These are phyloP conservation scores for Microhierax caerulescens DNA, from an alignment of 2,797 vertebrate genomes.

Conservation along the genomic window DNA sequence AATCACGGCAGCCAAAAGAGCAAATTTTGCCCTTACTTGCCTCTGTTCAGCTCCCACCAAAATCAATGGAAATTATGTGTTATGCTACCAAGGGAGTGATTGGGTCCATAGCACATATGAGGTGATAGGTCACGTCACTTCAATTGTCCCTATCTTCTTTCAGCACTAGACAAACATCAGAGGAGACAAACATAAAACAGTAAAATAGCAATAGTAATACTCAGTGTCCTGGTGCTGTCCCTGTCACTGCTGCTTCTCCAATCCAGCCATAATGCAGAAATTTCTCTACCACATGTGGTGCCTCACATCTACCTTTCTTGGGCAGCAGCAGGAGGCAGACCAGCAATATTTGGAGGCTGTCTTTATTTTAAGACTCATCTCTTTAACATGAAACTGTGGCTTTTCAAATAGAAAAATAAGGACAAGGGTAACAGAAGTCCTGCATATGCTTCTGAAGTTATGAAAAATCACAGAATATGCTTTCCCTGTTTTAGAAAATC, in stretches of 20 bases:
- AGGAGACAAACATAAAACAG: conserved; percentile 34
- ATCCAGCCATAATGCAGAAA: not conserved
- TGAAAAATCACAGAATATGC: not conserved
- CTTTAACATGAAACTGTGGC: not conserved
- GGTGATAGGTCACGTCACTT: conserved; percentile 40
- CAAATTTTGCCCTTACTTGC: conserved; percentile 27
- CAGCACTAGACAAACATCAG: conserved; percentile 42
- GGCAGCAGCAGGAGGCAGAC: conserved; percentile 32
- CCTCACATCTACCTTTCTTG: conserved; percentile 11
- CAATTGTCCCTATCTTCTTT: conserved; percentile 37
- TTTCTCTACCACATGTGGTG: conserved; percentile 40
- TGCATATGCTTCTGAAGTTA: not conserved
- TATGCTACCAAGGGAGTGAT: not conserved
- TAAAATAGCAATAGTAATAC: conserved; percentile 8
- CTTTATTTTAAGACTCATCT: not conserved
- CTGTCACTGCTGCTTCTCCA: not conserved
- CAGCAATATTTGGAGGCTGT: not conserved
- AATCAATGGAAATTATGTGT: conserved; percentile 45
- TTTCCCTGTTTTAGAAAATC: not conserved
- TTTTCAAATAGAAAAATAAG: not conserved
- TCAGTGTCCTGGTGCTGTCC: not conserved
- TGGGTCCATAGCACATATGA: not conserved
- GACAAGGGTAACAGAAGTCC: not conserved
- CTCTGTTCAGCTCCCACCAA: not conserved
- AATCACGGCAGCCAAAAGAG: not conserved